Evolutionary conservation across 2,113 vertebrate genomes (phyloP).

Genomic region (Oryzias javanicus): DNA sequence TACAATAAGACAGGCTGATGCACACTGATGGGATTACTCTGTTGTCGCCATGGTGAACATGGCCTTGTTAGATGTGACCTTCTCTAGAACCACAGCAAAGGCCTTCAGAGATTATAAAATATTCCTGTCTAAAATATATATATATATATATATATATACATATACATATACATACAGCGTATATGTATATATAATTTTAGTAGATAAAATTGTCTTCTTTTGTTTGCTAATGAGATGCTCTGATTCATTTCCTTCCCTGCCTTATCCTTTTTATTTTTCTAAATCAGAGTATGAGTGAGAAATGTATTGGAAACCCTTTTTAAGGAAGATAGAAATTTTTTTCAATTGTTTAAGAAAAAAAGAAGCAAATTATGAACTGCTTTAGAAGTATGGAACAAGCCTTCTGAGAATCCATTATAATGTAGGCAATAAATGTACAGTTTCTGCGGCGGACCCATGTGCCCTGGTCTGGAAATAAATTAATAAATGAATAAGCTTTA

Average conservation of each 20-base stretch:
- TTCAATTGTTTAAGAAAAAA: not conserved
- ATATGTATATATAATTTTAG: not conserved
- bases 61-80: conserved; percentile 55
- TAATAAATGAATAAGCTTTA: no score
- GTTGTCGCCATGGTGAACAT: conserved; percentile 57
- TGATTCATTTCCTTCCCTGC: no score
- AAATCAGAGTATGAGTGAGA: not conserved
- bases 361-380: no score
- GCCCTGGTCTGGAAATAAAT: no score
- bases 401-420: no score
- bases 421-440: no score
- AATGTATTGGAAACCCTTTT: not conserved
- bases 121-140: not conserved
- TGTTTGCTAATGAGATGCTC: not conserved
- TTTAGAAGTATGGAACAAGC: no score
- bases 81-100: conserved; percentile 42
- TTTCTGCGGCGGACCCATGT: no score
- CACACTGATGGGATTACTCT: conserved; percentile 64
- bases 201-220: conserved; percentile 2
- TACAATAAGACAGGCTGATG: conserved; percentile 59
- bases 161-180: no score
- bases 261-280: not conserved
- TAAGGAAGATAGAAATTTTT: not conserved
- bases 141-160: no score
- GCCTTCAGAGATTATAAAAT: conserved; percentile 36